These are phyloP conservation scores for Percopsis omiscomaycus DNA, from an alignment of 2,797 vertebrate species.

Conservation along the genomic window DNA sequence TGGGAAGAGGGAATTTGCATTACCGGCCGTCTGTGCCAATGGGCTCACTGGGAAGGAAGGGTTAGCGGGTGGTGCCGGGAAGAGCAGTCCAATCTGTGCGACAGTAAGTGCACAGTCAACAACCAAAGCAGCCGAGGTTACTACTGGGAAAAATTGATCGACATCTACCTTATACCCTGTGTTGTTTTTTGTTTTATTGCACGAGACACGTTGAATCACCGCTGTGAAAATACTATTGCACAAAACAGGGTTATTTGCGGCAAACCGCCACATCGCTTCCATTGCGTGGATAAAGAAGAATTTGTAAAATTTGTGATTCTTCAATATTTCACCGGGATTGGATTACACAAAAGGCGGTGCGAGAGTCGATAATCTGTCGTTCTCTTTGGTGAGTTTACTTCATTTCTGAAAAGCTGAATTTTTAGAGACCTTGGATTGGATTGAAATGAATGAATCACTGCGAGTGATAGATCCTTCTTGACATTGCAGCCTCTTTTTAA, in stretches of 20 bases:
- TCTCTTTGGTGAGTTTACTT: constrained; percentile 75
- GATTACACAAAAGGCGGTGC: constrained; percentile 73
- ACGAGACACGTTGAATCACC: constrained; percentile 11
- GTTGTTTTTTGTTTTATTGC: constrained; percentile 22
- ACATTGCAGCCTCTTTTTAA: not conserved
- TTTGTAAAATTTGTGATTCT: constrained; percentile 45
- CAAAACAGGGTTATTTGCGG: constrained; percentile 38
- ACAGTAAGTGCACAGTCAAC: constrained; percentile 72
- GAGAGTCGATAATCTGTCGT: constrained; percentile 67
- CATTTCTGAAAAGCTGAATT: constrained; percentile 31
- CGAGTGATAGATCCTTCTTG: constrained; percentile 2
- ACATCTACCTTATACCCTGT: constrained; percentile 17
- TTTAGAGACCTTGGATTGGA: constrained; percentile 12
- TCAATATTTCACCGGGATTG: constrained; percentile 66
- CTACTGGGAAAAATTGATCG: constrained; percentile 35
- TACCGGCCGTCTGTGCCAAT: constrained; percentile 73
- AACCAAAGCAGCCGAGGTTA: constrained; percentile 74
- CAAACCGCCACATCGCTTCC: constrained; percentile 37
- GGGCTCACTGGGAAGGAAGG: constrained; percentile 67
- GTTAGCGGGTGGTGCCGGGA: constrained; percentile 76
- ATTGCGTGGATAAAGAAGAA: constrained; percentile 51
- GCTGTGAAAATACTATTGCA: not conserved
- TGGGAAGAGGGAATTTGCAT: constrained; percentile 78
- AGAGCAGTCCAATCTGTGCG: constrained; percentile 68
- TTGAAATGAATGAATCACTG: constrained; percentile 26